These are phyloP conservation scores for Seira musarum DNA, from an alignment of 2,888 invertebrate species.

Conservation along the genomic window DNA sequence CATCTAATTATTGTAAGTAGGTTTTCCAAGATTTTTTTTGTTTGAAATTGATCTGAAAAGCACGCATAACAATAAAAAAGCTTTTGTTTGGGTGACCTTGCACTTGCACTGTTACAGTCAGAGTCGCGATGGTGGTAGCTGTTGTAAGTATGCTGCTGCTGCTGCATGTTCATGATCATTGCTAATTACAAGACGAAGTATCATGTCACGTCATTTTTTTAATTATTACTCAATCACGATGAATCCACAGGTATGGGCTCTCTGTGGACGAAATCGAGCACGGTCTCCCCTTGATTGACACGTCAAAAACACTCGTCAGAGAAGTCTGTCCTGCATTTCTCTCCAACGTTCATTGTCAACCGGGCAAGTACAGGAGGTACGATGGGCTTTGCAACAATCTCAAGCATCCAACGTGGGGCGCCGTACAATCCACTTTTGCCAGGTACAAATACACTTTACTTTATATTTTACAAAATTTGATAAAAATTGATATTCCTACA, in stretches of 20 bases:
- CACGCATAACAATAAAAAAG: no score
- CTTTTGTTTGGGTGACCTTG: constrained; percentile 28
- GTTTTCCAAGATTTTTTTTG: no score
- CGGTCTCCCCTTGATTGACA: constrained; percentile 88
- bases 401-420: constrained; percentile 91
- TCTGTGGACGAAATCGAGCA: constrained; percentile 90
- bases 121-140: no score
- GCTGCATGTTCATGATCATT: constrained; percentile 24
- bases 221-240: constrained; percentile 28
- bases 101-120: constrained; percentile 19
- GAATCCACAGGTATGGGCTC: constrained; percentile 81
- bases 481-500: neutral
- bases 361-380: constrained; percentile 88
- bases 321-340: constrained; percentile 91
- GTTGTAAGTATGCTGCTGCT: no score
- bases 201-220: constrained; percentile 17
- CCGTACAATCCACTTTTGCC: constrained; percentile 87
- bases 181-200: constrained; percentile 17
- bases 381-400: constrained; percentile 93
- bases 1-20: no score
- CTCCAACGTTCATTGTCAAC: constrained; percentile 88
- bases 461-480: neutral
- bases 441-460: constrained; percentile 74
- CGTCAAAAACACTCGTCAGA: constrained; percentile 87
- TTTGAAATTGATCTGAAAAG: no score